A percentile compares a stretch with the other conserved stretches of the same genome.
Evolutionary conservation across 2,888 invertebrate species (phyloP).

Genomic region (Oasisia sp.): DNA sequence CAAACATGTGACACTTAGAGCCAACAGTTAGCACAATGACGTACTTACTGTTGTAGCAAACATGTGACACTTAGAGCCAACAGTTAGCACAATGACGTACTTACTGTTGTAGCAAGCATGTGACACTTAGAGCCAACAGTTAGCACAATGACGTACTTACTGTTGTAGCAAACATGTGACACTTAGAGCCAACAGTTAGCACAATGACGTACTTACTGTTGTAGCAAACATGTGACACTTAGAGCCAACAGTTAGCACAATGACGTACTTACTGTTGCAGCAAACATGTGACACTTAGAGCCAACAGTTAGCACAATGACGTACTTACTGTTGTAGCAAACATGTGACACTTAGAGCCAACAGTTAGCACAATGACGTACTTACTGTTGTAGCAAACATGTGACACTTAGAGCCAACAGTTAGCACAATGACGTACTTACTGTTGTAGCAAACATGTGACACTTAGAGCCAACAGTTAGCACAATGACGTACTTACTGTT

Average conservation of each 20-base stretch:
- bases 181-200: slow-evolving; percentile 83
- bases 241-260: slow-evolving; percentile 81
- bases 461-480: slow-evolving; percentile 82
- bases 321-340: slow-evolving; percentile 81
- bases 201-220: slow-evolving; percentile 75
- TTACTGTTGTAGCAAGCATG: slow-evolving; percentile 83
- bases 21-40: slow-evolving; percentile 83
- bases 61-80: slow-evolving; percentile 86
- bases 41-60: slow-evolving; percentile 76
- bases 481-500: slow-evolving; percentile 72
- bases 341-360: slow-evolving; percentile 86
- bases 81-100: slow-evolving; percentile 77
- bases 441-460: slow-evolving; percentile 87
- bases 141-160: slow-evolving; percentile 84
- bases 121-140: slow-evolving; percentile 85
- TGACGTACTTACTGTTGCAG: slow-evolving; percentile 64
- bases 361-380: slow-evolving; percentile 78
- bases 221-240: slow-evolving; percentile 88
- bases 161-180: slow-evolving; percentile 86
- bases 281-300: slow-evolving; percentile 77
- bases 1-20: slow-evolving; percentile 77
- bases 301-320: slow-evolving; percentile 83
- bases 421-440: slow-evolving; percentile 75
- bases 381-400: slow-evolving; percentile 82
- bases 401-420: slow-evolving; percentile 85